A percentile compares a stretch with the other conserved stretches of the same genome.
Evolutionary conservation across 2,797 vertebrate species (phyloP).

Genomic region (Uromys caudimaculatus): DNA sequence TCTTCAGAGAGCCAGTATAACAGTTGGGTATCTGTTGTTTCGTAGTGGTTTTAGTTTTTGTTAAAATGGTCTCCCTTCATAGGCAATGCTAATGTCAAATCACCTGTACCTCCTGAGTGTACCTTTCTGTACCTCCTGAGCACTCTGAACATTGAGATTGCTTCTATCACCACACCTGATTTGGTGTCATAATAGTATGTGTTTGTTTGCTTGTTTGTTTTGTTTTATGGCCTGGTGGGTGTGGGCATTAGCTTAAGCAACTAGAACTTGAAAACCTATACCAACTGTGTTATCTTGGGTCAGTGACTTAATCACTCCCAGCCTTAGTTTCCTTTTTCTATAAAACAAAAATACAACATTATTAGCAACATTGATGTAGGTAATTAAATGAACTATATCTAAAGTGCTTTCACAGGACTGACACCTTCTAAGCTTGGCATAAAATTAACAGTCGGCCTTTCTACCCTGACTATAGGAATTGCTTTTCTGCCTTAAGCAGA

Average conservation of each 20-base stretch:
- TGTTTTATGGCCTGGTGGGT: too few species aligned
- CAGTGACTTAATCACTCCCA: background rate
- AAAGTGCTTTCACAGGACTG: background rate
- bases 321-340: background rate
- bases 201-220: background rate
- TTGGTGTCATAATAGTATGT: background rate
- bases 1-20: background rate
- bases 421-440: background rate
- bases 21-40: background rate
- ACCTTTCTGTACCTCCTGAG: too few species aligned
- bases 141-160: background rate
- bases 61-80: background rate
- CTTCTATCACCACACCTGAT: background rate
- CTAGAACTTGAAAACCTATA: background rate
- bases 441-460: background rate
- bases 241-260: background rate
- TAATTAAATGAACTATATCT: background rate
- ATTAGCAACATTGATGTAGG: background rate
- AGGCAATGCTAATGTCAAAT: background rate
- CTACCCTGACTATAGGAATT: background rate
- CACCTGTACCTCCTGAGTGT: too few species aligned
- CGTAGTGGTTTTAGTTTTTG: background rate
- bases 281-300: background rate
- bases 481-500: background rate
- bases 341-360: background rate